Evolutionary conservation across 2,888 invertebrate species (phyloP).

Genomic region (Lasioglossum calceatum): DNA sequence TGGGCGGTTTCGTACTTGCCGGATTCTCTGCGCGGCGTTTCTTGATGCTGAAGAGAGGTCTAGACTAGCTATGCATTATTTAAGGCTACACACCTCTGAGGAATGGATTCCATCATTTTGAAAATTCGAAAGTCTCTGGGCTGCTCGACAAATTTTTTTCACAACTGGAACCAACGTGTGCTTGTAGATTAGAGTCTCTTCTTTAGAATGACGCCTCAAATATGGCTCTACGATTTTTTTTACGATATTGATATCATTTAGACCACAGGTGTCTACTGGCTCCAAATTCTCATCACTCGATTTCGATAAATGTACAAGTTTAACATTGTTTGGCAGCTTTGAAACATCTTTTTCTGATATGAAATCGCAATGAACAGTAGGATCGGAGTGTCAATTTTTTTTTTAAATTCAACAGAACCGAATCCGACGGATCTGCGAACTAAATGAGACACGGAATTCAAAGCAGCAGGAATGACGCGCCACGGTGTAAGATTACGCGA

Average conservation of each 20-base stretch:
- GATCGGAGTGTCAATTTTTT: background rate
- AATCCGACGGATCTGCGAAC: background rate
- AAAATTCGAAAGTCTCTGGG: background rate
- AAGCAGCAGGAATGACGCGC: conserved; percentile 1
- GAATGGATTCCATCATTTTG: background rate
- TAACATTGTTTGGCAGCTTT: background rate
- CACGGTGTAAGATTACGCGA: conserved; percentile 35
- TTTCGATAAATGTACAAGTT: background rate
- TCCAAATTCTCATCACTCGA: background rate
- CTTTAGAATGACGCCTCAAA: background rate
- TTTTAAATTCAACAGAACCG: background rate
- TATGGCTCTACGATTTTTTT: background rate
- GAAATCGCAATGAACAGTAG: background rate
- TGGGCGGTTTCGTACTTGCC: background rate
- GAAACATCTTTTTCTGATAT: background rate
- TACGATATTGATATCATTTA: accelerated
- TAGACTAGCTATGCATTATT: no score
- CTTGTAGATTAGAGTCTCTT: background rate
- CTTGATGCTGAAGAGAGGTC: no score
- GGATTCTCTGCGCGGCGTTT: background rate
- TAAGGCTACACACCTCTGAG: background rate
- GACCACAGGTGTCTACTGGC: background rate
- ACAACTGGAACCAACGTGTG: no score
- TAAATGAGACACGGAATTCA: background rate
- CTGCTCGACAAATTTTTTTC: background rate